A percentile compares a stretch with the other conserved stretches of the same genome.
Conservation (phyloP, 35 echinoderm and acorn worm genomes). For the Apostichopus californicus region DNA sequence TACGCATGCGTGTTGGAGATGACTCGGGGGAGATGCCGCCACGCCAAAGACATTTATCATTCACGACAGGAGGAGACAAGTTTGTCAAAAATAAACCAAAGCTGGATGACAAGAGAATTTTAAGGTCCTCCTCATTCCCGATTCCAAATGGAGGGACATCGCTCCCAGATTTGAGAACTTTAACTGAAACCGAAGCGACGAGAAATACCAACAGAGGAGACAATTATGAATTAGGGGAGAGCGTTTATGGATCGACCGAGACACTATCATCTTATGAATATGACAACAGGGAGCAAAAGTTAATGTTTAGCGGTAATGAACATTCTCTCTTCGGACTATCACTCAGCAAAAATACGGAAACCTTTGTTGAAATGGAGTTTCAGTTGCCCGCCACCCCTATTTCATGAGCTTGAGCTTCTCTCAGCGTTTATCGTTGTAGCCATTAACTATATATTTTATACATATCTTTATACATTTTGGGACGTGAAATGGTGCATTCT, state of each 20-base stretch:
- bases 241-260: neutral
- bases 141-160: neutral
- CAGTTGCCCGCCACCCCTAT: slow-evolving; percentile 16
- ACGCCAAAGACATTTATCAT: neutral
- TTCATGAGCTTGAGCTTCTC: neutral
- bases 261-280: slow-evolving; percentile 3
- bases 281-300: neutral
- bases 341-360: neutral
- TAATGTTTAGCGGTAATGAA: neutral
- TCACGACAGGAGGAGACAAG: neutral
- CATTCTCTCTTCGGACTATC: slow-evolving; percentile 5
- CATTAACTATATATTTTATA: no score
- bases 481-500: no score
- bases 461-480: no score
- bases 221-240: neutral
- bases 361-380: slow-evolving; percentile 19
- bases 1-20: slow-evolving; percentile 25
- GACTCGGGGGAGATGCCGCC: neutral
- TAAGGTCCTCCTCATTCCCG: neutral
- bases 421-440: no score
- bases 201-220: neutral
- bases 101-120: neutral
- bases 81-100: neutral
- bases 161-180: slow-evolving; percentile 9
- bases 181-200: neutral